Conservation (phyloP, 2,888 invertebrate genomes). For the Drosophila paucipuncta region DNA sequence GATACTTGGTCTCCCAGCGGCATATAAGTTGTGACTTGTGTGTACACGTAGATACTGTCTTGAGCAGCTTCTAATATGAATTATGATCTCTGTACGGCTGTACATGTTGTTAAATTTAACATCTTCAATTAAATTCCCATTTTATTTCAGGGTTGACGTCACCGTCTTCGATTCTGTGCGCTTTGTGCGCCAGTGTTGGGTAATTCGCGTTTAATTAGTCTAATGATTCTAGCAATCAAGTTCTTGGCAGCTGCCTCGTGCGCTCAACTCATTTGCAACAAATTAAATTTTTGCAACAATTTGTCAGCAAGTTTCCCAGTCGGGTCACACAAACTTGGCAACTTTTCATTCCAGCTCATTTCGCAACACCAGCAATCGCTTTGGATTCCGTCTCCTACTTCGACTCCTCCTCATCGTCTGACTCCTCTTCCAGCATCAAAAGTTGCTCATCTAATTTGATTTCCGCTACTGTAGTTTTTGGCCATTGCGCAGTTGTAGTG, state of each 20-base stretch:
- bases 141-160: conserved; percentile 2
- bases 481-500: conserved; percentile 51
- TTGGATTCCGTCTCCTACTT: not conserved
- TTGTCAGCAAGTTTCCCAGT: conserved; percentile 57
- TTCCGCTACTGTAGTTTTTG: conserved; percentile 64
- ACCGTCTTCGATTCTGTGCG: conserved; percentile 10
- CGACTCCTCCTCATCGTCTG: not conserved
- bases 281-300: conserved; percentile 65
- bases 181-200: conserved; percentile 33
- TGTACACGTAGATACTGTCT: no score
- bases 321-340: conserved; percentile 62
- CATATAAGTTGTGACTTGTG: no score
- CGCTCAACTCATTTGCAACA: conserved; percentile 68
- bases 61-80: not conserved
- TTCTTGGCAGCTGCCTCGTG: conserved; percentile 45
- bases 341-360: conserved; percentile 64
- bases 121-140: not conserved
- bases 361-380: conserved; percentile 17
- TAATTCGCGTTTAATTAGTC: conserved; percentile 57
- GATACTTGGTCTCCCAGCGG: no score
- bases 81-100: not conserved
- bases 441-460: conserved; percentile 60
- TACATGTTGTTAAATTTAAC: not conserved
- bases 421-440: not conserved
- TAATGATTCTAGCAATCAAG: conserved; percentile 46